A percentile compares a stretch with the other conserved stretches of the same genome.
Evolutionary conservation across 2,888 invertebrate genomes (phyloP).

Genomic region (Lagria hirta): DNA sequence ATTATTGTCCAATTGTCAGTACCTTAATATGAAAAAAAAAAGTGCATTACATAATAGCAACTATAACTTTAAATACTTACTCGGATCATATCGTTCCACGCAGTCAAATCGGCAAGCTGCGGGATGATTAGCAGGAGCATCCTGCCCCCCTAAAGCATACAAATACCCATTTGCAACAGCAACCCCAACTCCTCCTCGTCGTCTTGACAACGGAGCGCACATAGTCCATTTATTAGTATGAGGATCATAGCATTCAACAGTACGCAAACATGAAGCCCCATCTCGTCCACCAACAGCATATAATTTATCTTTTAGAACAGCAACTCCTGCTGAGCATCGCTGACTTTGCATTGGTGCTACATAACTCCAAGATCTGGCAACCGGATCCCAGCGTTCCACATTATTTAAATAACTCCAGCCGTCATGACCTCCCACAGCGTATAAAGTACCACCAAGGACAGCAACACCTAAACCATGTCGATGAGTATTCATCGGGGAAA

Average conservation of each 20-base stretch:
- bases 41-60: conserved; percentile 8
- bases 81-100: conserved; percentile 80
- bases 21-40: conserved; percentile 58
- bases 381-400: conserved; percentile 91
- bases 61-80: conserved; percentile 35
- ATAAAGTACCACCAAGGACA: conserved; percentile 79
- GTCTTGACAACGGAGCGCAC: conserved; percentile 83
- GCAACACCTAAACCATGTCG: conserved; percentile 80
- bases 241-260: conserved; percentile 80
- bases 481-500: conserved; percentile 89
- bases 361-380: conserved; percentile 84
- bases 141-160: conserved; percentile 92
- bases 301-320: conserved; percentile 78
- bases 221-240: conserved; percentile 79
- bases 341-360: conserved; percentile 88
- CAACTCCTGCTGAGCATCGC: conserved; percentile 88
- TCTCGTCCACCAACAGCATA: conserved; percentile 94
- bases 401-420: conserved; percentile 94
- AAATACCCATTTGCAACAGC: conserved; percentile 85
- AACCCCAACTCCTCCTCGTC: conserved; percentile 86
- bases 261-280: conserved; percentile 84
- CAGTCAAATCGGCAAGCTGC: conserved; percentile 82
- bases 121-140: conserved; percentile 86
- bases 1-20: conserved; percentile 87
- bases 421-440: conserved; percentile 95